A percentile compares a stretch with the other conserved stretches of the same genome.
Evolutionary conservation across 2,888 invertebrate species (phyloP).

Genomic region (Saturnia pavonia): DNA sequence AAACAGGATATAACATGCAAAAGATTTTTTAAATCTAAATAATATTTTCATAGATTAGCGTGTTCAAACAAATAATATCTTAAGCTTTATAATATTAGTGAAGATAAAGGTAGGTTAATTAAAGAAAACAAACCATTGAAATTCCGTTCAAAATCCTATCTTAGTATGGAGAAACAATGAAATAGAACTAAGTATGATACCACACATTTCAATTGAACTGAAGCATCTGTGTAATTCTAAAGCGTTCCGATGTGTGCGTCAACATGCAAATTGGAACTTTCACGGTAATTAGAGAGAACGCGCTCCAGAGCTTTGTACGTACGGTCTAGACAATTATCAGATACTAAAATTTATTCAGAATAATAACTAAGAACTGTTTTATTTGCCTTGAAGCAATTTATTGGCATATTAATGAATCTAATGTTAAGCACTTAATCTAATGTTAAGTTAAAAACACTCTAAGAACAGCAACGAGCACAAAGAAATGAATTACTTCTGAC

Average conservation of each 20-base stretch:
- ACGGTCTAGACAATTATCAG: neutral
- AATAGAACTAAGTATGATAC: neutral
- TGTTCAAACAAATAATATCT: too few relatives aligned
- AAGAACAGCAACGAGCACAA: neutral
- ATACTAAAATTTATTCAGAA: neutral
- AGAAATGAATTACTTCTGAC: too few relatives aligned
- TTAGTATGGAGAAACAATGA: neutral
- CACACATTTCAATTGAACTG: neutral
- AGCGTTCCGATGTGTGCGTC: neutral
- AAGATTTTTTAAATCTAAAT: too few relatives aligned
- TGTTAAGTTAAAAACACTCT: neutral
- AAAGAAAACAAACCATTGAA: neutral
- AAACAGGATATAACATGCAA: too few relatives aligned
- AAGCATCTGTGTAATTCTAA: neutral
- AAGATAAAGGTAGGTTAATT: neutral
- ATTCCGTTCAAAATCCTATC: neutral
- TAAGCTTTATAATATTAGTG: too few relatives aligned
- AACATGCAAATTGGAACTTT: constrained; percentile 1
- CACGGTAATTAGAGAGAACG: neutral
- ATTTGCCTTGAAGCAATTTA: neutral
- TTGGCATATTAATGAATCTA: neutral
- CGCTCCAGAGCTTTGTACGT: neutral
- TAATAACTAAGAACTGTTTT: neutral
- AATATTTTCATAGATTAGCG: too few relatives aligned
- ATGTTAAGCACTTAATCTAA: neutral